Evolutionary conservation across 2,113 vertebrate genomes (phyloP), one percentile per base, ranked within the genome.

Genomic region (Triplophysa tibetana): DNA sequence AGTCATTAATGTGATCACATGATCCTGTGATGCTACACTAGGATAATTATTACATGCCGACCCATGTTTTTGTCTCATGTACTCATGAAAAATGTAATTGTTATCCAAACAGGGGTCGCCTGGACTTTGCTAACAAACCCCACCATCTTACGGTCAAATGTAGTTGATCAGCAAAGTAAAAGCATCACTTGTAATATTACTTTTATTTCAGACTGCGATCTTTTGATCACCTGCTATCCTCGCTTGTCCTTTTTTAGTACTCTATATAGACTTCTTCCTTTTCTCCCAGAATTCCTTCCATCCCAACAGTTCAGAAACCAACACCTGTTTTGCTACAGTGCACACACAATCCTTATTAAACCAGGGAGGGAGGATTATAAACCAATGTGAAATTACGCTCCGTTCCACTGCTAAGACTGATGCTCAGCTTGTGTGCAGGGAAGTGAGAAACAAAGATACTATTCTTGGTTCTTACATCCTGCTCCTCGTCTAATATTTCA

Each of bases 331-430:
- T 74, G 69, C 75, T 75, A 79, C 76, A 68, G 68, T 77, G 75
- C 81, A 50, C 79, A 58, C 41, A 61, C 61, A 75, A 26, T 79
- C 84, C 84, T 91, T 86, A 92, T 92, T 91, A 85, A 70, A 75
- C 85, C 19, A 84, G 16, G 70, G 54, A 79, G 80, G 84, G 88
- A 91, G 84, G 88, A 91, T 92, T 89, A 87, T 84, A 78, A 87
- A 78, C 48, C 77, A 50, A 73, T 43, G 69, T 81, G 74, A 86
- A 89, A 82, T 61, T 3, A n/a, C 43, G 19, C 84, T 82, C 33
- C 33, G 72, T 82, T 84, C 75, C 75, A 69, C 23, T 66, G 63
- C 33, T 43, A 48, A 66, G 60, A 52, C 29, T 75, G 83, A 86
- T 89, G 67, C 74, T 3, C 74, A 80, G 63, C 58, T 29, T 12